Evolutionary conservation across 2,797 vertebrate genomes (phyloP).

Genomic region (Phoxinus dragarum): DNA sequence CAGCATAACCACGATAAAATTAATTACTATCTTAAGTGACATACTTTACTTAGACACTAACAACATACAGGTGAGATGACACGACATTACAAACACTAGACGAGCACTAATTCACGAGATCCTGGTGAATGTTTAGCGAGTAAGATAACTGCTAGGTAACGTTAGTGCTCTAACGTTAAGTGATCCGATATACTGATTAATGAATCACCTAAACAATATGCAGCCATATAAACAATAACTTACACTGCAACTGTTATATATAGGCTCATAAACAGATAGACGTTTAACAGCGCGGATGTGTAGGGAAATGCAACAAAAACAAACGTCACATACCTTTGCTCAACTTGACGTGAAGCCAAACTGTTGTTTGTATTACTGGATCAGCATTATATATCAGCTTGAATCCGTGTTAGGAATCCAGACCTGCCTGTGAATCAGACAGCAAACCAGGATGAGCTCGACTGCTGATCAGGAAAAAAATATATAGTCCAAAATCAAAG

Average conservation of each 20-base stretch:
- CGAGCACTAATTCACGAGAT: neutral
- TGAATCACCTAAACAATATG: neutral
- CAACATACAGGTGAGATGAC: neutral
- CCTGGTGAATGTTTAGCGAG: neutral
- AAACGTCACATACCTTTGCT: slow-evolving; percentile 33
- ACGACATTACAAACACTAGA: neutral
- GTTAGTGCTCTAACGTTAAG: neutral
- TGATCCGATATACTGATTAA: neutral
- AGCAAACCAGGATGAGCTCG: slow-evolving; percentile 13
- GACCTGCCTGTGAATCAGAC: slow-evolving; percentile 6
- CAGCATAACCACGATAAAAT: neutral
- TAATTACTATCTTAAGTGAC: neutral
- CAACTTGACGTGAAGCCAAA: slow-evolving; percentile 12
- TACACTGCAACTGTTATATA: neutral
- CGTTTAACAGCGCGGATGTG: neutral
- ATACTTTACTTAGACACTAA: neutral
- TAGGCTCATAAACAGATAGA: neutral
- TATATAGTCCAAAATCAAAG: neutral
- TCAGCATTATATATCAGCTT: slow-evolving; percentile 10
- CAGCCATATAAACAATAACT: neutral
- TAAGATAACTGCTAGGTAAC: neutral
- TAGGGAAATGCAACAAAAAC: neutral
- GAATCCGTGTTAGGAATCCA: neutral
- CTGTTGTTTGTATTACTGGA: slow-evolving; percentile 22
- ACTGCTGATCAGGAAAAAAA: neutral